Base-by-base conservation (phyloP, 2,113 vertebrate genomes). In the Passer montanus region DNA sequence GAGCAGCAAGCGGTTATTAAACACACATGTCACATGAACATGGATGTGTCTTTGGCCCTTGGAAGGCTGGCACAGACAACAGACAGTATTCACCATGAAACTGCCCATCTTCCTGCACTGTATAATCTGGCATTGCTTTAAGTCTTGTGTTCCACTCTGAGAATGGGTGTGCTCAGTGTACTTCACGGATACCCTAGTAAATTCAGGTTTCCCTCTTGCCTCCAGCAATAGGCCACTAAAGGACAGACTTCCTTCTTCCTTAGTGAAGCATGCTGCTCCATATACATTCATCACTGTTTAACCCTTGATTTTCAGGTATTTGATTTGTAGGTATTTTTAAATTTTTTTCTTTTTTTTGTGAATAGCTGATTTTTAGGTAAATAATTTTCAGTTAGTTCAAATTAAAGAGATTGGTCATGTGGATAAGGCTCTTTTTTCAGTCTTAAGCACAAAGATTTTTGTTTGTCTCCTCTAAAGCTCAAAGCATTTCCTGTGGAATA, bases 1-100 rank as follows among this genome's bases (percentile, higher is more conserved):
- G 44, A 44, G 33, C 49, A 52, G 31, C 39, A 41, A 60, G 43
- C n/a, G 23, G 5, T 60, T 37, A 28, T 15, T 49, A 31, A 58
- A 69, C 4, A 6, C 30, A 27, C 8, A 6, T 6, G 4, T 43
- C 41, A 22, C 1, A 0, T 22, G 31, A 43, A 35, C 28, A 10
- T 6, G 31, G 24, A 49, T 44, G 9, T 60, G 28, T 47, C 41
- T 83, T 59, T 9, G 7, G n/a, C 17, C 37, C 63, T 80, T 64
- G 44, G 15, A 78, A 44, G 33, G 30, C 19, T 59, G 30, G 23
- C 53, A 39, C 35, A 10, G 49, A 39, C 16, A 26, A 21, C 0
- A 52, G 27, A 27, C 7, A 16, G 2, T 16, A 24, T 21, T 55
- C 30, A n/a, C 24, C 1, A 0, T 44, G n/a, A 49, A 80, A 41